A percentile compares a stretch with the other conserved stretches of the same genome.
phyloP scores from a whole-genome alignment of 2,888 invertebrate genomes.

The Ichneumoninae sp. region DNA sequence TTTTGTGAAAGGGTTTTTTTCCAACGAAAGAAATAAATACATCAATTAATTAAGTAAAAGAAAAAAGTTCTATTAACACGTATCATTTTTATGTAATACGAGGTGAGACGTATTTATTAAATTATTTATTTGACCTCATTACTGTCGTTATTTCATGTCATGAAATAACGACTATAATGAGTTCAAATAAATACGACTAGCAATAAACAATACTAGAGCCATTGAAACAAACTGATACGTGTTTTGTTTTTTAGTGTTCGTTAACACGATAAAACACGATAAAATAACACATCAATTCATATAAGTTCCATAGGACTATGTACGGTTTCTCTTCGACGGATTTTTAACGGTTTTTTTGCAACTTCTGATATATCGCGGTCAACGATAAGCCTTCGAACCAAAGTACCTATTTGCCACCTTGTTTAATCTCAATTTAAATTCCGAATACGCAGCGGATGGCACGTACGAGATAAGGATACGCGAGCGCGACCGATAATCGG shows the following conservation, averaged over 20 bases:
- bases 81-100: too few species aligned
- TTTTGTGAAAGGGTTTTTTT: too few species aligned
- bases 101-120: too few species aligned
- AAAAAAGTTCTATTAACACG: neutral
- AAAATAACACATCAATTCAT: neutral
- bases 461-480: constrained; percentile 71
- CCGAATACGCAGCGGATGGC: constrained; percentile 63
- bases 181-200: too few species aligned
- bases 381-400: constrained; percentile 34
- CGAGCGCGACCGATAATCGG: constrained; percentile 40
- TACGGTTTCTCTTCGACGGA: neutral
- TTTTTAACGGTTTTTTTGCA: constrained; percentile 6
- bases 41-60: too few species aligned
- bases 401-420: constrained; percentile 38
- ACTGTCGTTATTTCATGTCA: too few species aligned
- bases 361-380: neutral
- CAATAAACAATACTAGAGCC: too few species aligned
- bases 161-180: too few species aligned
- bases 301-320: neutral
- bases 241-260: neutral
- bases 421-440: constrained; percentile 39
- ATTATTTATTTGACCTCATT: too few species aligned
- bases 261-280: neutral
- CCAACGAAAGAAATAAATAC: too few species aligned
- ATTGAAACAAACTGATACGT: neutral